phyloP scores from a whole-genome alignment of 2,888 invertebrate species.

The Eristalis arbustorum region DNA sequence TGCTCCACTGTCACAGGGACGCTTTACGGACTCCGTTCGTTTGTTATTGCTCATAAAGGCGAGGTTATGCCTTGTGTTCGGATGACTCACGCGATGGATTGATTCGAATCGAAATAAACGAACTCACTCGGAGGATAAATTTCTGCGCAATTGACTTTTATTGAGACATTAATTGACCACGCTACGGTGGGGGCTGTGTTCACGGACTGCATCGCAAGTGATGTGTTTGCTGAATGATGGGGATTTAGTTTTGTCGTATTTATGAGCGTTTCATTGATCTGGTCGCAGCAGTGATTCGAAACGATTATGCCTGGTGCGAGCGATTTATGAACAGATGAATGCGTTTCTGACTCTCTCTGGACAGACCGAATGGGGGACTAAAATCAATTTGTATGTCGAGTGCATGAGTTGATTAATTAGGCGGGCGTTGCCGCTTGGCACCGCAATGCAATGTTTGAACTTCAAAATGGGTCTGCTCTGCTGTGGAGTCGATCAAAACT shows the following conservation, averaged over 20 bases:
- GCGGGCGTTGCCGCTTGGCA: neutral
- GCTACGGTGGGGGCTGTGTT: neutral
- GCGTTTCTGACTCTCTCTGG: neutral
- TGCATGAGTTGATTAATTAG: constrained; percentile 19
- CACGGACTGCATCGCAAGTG: neutral
- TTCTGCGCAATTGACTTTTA: constrained; percentile 36
- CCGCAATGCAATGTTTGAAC: constrained; percentile 17
- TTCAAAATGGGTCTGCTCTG: neutral
- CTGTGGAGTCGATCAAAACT: neutral
- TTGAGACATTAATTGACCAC: constrained; percentile 2
- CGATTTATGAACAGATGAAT: neutral
- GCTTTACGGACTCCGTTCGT: constrained; percentile 20
- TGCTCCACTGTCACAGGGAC: constrained; percentile 24
- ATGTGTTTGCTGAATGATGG: neutral
- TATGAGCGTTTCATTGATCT: neutral
- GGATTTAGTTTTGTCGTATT: neutral
- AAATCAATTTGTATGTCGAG: neutral
- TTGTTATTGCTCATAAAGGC: constrained; percentile 27
- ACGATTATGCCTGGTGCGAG: neutral
- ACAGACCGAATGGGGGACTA: neutral
- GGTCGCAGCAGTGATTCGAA: neutral
- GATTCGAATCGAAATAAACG: constrained; percentile 11
- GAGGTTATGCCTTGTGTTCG: neutral
- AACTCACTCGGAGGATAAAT: neutral
- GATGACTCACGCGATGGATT: neutral